These are phyloP conservation scores for Parus major DNA, from an alignment of 2,113 vertebrate species.

Conservation along the genomic window DNA sequence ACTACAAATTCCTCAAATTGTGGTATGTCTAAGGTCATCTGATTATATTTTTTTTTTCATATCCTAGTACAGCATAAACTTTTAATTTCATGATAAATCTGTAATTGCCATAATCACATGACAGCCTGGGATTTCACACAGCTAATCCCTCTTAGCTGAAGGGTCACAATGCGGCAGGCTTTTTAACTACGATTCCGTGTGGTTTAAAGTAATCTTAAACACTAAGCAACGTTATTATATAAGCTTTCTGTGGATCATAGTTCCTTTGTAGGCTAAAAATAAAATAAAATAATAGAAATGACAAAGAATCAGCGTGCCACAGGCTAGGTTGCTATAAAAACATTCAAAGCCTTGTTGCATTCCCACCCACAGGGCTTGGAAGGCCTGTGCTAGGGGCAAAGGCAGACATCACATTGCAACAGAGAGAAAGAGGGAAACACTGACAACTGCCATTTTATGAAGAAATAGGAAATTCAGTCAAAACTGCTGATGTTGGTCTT, in stretches of 20 bases:
- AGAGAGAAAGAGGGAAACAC: background rate
- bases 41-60: background rate
- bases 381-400: slow-evolving; percentile 36
- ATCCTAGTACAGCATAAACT: slow-evolving; percentile 56
- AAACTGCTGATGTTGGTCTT: background rate
- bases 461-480: slow-evolving; percentile 33
- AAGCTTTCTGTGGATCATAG: slow-evolving; percentile 38
- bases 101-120: slow-evolving; percentile 77
- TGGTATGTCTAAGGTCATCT: slow-evolving; percentile 50
- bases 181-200: slow-evolving; percentile 26
- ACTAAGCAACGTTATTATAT: slow-evolving; percentile 49
- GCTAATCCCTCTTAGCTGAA: slow-evolving; percentile 65
- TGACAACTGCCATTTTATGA: slow-evolving; percentile 45
- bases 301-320: slow-evolving; percentile 68
- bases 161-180: slow-evolving; percentile 55
- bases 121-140: slow-evolving; percentile 66
- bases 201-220: slow-evolving; percentile 63
- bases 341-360: slow-evolving; percentile 65
- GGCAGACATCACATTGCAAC: slow-evolving; percentile 17
- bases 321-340: slow-evolving; percentile 74
- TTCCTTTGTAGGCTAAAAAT: slow-evolving; percentile 49
- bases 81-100: slow-evolving; percentile 65
- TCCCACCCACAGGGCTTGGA: slow-evolving; percentile 43
- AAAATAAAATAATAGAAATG: slow-evolving; percentile 48
- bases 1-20: slow-evolving; percentile 52